Evolutionary conservation across 2,888 invertebrate species (phyloP), one percentile per base, ranked within the genome.

Genomic region (Frankliniella fusca): DNA sequence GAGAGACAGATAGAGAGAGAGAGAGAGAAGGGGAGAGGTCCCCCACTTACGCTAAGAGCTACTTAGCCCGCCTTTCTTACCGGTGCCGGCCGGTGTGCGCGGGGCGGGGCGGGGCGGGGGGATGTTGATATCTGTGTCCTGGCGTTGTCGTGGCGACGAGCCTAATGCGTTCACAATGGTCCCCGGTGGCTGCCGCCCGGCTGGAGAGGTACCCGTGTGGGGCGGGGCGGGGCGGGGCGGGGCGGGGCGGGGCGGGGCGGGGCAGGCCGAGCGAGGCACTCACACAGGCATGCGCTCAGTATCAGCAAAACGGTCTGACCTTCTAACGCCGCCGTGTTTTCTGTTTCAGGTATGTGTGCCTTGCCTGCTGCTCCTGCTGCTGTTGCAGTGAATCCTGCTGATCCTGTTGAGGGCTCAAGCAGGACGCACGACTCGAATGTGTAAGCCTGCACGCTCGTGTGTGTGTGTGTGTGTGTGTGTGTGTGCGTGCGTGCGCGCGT

Each of bases 1-100:
- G 38, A 38, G 38, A 5, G 38, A 38, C 3, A 38, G 38, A n/a
- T 2, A 38, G 38, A 38, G 38, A 5, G 38, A 38, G 38, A 38
- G 38, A n/a, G 38, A 38, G 38, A 38, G 38, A 5, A 38, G 38
- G 5, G 38, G 38, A 38, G 38, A 38, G 38, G 61, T 12, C 70
- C 70, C 70, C 70, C 70, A 76, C 70, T 76, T 76, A 76, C 70
- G 70, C 70, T 76, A 76, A 76, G 70, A 76, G 70, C 70, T 76
- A 76, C 70, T 76, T 76, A 76, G 70, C 12, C 70, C 61, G 18
- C 61, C 61, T n/a, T n/a, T 61, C 61, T n/a, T n/a, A 20, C 61
- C 61, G 61, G 20, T 20, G 54, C 61, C 61, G 61, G 20, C 61
- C 15, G 61, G 61, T 61, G 18, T 18, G 15, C 61, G 61, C 20